These are phyloP conservation scores for Drosophila fungiperda DNA, from an alignment of 2,888 invertebrate genomes.

Conservation along the genomic window DNA sequence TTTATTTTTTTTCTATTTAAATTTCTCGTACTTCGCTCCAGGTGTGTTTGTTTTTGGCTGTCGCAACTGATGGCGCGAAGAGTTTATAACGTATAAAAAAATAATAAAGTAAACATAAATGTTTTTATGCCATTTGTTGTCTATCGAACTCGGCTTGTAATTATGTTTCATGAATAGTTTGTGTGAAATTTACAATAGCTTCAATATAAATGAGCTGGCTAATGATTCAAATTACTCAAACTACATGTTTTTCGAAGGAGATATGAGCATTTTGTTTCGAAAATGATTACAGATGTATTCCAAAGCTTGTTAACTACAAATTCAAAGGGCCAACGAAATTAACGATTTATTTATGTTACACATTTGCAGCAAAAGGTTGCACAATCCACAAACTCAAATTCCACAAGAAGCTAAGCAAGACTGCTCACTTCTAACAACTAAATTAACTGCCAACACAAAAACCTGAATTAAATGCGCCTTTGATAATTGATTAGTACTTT, in stretches of 20 bases:
- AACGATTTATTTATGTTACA: neutral
- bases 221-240: neutral
- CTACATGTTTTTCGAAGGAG: neutral
- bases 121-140: neutral
- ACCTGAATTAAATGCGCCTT: neutral
- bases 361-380: neutral
- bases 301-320: neutral
- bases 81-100: neutral
- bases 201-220: neutral
- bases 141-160: conserved; percentile 35
- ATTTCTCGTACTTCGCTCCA: conserved; percentile 22
- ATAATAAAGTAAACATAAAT: neutral
- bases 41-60: conserved; percentile 4
- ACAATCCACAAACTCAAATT: conserved; percentile 24
- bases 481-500: neutral
- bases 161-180: conserved; percentile 16
- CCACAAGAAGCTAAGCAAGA: conserved; percentile 18
- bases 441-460: conserved; percentile 2
- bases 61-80: conserved; percentile 13
- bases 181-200: conserved; percentile 6
- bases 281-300: neutral
- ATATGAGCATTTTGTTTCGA: neutral
- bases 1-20: conserved; percentile 11
- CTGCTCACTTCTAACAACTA: conserved; percentile 19
- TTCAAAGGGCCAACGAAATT: neutral